These are phyloP conservation scores for Cantharis flavilabris DNA, from an alignment of 2,888 invertebrate species.

Conservation along the genomic window DNA sequence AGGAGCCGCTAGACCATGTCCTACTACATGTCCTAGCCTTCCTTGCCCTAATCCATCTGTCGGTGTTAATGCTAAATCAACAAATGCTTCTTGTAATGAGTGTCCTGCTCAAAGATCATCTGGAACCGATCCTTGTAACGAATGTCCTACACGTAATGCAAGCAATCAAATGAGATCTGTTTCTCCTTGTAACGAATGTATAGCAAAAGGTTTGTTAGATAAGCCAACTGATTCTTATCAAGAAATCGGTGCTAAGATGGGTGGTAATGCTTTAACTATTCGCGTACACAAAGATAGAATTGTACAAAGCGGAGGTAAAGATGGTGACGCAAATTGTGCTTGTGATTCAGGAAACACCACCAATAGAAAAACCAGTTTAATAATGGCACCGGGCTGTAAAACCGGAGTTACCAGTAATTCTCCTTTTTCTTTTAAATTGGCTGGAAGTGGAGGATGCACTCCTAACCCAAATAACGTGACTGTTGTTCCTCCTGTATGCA, in stretches of 20 bases:
- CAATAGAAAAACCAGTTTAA: constrained; percentile 35
- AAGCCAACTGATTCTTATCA: constrained; percentile 58
- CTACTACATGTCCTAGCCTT: constrained; percentile 13
- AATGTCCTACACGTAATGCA: not conserved
- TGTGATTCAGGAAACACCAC: constrained; percentile 41
- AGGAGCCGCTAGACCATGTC: constrained; percentile 3
- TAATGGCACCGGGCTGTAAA: not conserved
- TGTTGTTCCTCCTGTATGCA: constrained; percentile 56
- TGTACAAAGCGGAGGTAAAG: constrained; percentile 56
- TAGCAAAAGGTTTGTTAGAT: constrained; percentile 43
- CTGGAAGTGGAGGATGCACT: constrained; percentile 29
- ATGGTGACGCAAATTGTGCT: constrained; percentile 52
- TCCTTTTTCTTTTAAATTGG: constrained; percentile 47
- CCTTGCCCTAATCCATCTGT: constrained; percentile 55
- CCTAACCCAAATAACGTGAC: constrained; percentile 44
- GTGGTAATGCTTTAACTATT: constrained; percentile 68
- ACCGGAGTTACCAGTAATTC: not conserved
- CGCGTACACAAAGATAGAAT: constrained; percentile 64
- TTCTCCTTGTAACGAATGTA: constrained; percentile 55
- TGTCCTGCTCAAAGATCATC: not conserved
- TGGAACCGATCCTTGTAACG: not conserved
- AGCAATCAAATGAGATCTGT: not conserved
- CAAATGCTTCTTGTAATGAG: not conserved
- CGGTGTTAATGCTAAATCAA: not conserved
- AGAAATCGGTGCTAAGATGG: constrained; percentile 69